phyloP scores from a whole-genome alignment of 2,888 invertebrate species.

The Dyspetes luteomarginatus region DNA sequence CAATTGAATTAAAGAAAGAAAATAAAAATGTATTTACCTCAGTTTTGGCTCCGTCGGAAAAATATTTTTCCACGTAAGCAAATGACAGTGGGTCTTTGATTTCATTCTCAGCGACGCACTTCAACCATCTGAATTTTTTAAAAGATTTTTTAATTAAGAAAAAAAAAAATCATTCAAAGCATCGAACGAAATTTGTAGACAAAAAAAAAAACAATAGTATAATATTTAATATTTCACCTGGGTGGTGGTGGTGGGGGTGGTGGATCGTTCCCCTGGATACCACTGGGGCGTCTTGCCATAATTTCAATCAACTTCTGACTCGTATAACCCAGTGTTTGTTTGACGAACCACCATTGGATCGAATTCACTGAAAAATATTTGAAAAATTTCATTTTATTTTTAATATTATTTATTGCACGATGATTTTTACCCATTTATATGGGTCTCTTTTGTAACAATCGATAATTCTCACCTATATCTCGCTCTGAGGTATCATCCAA shows the following conservation, averaged over 20 bases:
- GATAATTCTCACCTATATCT: slow-evolving; percentile 12
- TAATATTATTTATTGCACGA: background rate
- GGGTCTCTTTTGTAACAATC: background rate
- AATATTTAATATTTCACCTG: background rate
- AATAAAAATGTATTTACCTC: background rate
- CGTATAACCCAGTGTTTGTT: slow-evolving; percentile 2
- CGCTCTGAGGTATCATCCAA: slow-evolving; percentile 3
- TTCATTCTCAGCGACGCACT: background rate
- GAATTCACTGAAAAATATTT: slow-evolving; percentile 21
- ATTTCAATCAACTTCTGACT: background rate
- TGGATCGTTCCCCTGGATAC: background rate
- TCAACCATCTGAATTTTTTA: background rate
- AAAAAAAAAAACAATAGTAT: background rate
- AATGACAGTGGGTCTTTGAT: background rate
- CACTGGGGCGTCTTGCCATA: background rate
- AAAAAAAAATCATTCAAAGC: too few relatives aligned
- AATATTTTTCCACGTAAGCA: slow-evolving; percentile 13
- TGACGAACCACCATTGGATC: slow-evolving; percentile 32
- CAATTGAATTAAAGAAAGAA: background rate
- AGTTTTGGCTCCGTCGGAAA: background rate
- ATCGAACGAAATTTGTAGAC: background rate
- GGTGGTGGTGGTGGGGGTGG: background rate
- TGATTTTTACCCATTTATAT: background rate
- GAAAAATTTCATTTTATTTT: background rate
- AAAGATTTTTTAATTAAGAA: background rate